Base-by-base conservation (phyloP, 2,113 vertebrate genomes). In the Gasterosteus aculeatus region DNA sequence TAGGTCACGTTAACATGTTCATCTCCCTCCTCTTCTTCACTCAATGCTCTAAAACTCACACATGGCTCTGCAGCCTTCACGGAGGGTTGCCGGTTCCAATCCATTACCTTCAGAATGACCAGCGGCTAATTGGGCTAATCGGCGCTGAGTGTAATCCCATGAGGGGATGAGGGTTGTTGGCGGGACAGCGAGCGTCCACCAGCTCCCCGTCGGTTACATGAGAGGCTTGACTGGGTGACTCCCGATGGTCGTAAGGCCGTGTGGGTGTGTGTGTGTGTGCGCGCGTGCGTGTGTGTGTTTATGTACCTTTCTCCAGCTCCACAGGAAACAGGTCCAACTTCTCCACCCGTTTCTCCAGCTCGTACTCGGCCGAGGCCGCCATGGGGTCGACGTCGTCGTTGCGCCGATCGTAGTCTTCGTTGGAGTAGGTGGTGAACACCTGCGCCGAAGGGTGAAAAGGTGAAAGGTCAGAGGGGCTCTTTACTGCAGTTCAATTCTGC, bases 321-420 rank as follows among this genome's bases (percentile, higher is more conserved):
- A 99, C 97, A 0, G 97, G 96, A 88, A 99, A 98, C 22, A 98
- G 95, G 77, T 98, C 97, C 86, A 99, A 90, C 81, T 96, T 94
- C 91, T 99, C 97, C 29, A 99, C 97, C 44, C 97, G 88, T 90
- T 99, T 99, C 91, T 99, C 97, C 92, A 98, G 94, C 91, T 99
- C 97, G 0, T 99, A 99, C 86, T 99, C 97, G 0, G 97, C 97
- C 0, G 97, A 99, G 7, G 97, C 97, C 0, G 97, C 97, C 97
- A 98, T 98, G 63, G 97, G 97, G 68, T 98, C 97, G 2, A 99
- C 97, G 0, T 99, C 97, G 54, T 98, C 97, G 1, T 99, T 99
- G 3, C 97, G 96, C 0, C 97, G 94, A 76, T 98, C 97, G 0
- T 99, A 99, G 69, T 98, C 97, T 75, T 99, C 96, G 0, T 99